Evolutionary conservation across 2,797 vertebrate species (phyloP), one percentile per base, ranked within the genome.

Genomic region (Gymnodraco acuticeps): DNA sequence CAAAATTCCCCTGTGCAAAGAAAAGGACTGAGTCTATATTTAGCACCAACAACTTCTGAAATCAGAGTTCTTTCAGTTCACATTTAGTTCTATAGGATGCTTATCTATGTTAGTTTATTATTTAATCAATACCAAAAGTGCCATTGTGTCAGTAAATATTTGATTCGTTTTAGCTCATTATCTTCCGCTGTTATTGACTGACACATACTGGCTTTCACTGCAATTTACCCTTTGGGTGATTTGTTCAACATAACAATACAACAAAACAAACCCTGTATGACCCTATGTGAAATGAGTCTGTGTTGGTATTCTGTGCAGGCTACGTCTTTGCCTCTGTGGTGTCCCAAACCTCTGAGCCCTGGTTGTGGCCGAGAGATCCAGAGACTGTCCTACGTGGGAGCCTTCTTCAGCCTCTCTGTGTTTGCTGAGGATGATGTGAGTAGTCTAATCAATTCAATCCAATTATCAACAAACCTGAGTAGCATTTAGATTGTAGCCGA

Each of bases 361-460:
- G 98, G 96, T 50, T 96, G 95, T 20, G 98, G 98, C 83, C 95
- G 98, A 93, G 98, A 99, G 78, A 93, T 99, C 75, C 98, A 99
- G 91, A 97, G 97, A 91, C 95, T 99, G 6, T 99, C 98, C 52
- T 99, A 96, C 72, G 83, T 99, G 64, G 98, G 98, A 81, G 88
- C 96, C 41, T 99, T 98, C 93, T 99, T 99, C 80, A 97, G 97
- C 88, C 96, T 99, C 62, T 99, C 98, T 2, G 98, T 99, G 77
- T 99, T 99, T 82, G 97, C 97, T 16, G 98, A 99, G 82, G 98
- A 99, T 81, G 97, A 99, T 46, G 98, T 99, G 88, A 97, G 97
- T 96, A 47, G 3, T 50, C 45, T 50, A 0, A 43, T 31, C 17
- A 7, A 2, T 20, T 14, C 4, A 27, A 27, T 27, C n/a, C 11